Conservation (phyloP, 92 coral and sea anemone species). For the Anthopleura xanthogrammica region DNA sequence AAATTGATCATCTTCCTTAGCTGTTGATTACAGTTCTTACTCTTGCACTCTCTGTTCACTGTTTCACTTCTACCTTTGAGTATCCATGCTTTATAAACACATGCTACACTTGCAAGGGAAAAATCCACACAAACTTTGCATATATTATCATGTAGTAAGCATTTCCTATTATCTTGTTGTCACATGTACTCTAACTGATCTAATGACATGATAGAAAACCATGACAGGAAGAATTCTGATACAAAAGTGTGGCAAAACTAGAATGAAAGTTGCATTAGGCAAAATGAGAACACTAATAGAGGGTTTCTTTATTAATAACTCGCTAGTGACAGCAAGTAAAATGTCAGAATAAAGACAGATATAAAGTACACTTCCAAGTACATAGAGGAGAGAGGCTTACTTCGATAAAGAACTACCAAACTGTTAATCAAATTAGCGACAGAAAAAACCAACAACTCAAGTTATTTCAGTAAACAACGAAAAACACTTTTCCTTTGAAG, state of each 20-base stretch:
- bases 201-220: background rate
- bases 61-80: constrained; percentile 8
- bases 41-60: constrained; percentile 14
- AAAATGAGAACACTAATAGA: background rate
- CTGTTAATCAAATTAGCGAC: constrained; percentile 21
- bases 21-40: background rate
- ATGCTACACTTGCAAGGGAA: background rate
- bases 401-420: constrained; percentile 14
- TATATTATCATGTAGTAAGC: background rate
- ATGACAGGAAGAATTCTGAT: constrained; percentile 1
- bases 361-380: background rate
- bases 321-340: constrained; percentile 1
- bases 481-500: constrained; percentile 21
- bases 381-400: background rate
- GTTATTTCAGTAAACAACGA: constrained; percentile 14
- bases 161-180: background rate
- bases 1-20: background rate
- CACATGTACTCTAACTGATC: background rate
- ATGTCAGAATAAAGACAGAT: constrained; percentile 1
- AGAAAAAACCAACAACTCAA: constrained; percentile 8
- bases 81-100: background rate
- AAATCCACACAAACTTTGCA: constrained; percentile 1
- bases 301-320: background rate
- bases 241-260: constrained; percentile 12
- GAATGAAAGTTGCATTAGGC: constrained; percentile 12